These are phyloP conservation scores for Lucifuga dentata DNA, from an alignment of 2,113 vertebrate species.

Conservation along the genomic window DNA sequence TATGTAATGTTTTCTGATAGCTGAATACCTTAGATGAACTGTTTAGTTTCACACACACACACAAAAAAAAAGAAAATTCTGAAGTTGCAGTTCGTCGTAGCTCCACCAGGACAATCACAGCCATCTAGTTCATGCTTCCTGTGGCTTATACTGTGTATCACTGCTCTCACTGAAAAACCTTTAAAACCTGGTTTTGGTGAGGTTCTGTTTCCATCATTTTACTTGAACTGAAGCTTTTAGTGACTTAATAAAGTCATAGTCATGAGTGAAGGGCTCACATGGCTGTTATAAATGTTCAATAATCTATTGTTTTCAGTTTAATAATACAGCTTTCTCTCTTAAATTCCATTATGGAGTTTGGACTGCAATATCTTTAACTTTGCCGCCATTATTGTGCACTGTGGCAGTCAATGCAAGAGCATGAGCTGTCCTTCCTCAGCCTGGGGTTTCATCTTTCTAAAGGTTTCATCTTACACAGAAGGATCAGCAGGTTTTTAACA, in stretches of 20 bases:
- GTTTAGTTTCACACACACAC: no score
- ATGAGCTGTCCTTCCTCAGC: not conserved
- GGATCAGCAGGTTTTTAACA: not conserved
- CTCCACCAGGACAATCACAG: conserved; percentile 26
- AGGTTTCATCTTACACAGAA: conserved; percentile 10
- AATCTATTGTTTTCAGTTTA: conserved; percentile 14
- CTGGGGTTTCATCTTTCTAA: conserved; percentile 31
- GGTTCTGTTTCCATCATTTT: conserved; percentile 38
- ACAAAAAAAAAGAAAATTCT: no score
- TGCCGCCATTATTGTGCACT: not conserved
- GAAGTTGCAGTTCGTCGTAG: no score
- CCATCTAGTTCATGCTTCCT: conserved; percentile 11
- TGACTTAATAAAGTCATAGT: conserved; percentile 15
- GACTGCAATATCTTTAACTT: not conserved
- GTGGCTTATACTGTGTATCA: conserved; percentile 15
- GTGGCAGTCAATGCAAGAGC: not conserved
- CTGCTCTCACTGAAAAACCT: conserved; percentile 31
- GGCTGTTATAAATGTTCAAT: conserved; percentile 28
- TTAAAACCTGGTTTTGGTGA: conserved; percentile 14
- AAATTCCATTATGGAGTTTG: not conserved
- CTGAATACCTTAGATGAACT: no score
- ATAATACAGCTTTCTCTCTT: not conserved
- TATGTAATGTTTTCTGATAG: no score
- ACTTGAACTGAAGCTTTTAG: conserved; percentile 63
- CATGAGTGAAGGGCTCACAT: conserved; percentile 4